Percentiles rank a stretch among this genome's conserved stretches.
These are phyloP conservation scores for Eupithecia pulchellata DNA, from an alignment of 2,888 invertebrate species.

Conservation along the genomic window DNA sequence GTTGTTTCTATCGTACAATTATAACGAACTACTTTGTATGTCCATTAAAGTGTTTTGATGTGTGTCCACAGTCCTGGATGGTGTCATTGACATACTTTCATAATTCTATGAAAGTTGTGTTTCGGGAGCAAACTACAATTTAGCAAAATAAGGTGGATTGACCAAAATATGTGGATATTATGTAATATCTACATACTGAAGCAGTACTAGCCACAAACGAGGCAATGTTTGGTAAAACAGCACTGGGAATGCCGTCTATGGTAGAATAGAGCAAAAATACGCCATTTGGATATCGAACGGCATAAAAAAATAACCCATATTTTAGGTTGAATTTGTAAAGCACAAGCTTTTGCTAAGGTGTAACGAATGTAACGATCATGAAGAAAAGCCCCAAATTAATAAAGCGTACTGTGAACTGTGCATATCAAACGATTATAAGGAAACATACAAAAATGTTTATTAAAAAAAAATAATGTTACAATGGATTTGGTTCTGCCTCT, in stretches of 20 bases:
- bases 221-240: too few relatives aligned
- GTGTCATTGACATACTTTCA: neutral
- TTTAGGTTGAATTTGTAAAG: too few relatives aligned
- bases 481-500: too few relatives aligned
- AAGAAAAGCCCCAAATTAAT: neutral
- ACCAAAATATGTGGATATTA: neutral
- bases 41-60: conserved; percentile 23
- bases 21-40: conserved; percentile 52
- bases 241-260: too few relatives aligned
- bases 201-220: neutral
- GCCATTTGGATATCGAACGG: too few relatives aligned
- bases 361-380: too few relatives aligned
- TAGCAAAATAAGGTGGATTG: neutral
- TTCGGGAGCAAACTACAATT: neutral
- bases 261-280: too few relatives aligned
- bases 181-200: neutral
- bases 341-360: too few relatives aligned
- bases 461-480: too few relatives aligned
- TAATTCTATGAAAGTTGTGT: too few relatives aligned
- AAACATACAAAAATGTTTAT: too few relatives aligned
- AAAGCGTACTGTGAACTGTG: neutral
- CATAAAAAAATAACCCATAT: too few relatives aligned
- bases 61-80: conserved; percentile 39
- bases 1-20: conserved; percentile 50
- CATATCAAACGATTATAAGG: neutral